Conservation (phyloP, 2,113 vertebrate species). For the Scopus umbretta region DNA sequence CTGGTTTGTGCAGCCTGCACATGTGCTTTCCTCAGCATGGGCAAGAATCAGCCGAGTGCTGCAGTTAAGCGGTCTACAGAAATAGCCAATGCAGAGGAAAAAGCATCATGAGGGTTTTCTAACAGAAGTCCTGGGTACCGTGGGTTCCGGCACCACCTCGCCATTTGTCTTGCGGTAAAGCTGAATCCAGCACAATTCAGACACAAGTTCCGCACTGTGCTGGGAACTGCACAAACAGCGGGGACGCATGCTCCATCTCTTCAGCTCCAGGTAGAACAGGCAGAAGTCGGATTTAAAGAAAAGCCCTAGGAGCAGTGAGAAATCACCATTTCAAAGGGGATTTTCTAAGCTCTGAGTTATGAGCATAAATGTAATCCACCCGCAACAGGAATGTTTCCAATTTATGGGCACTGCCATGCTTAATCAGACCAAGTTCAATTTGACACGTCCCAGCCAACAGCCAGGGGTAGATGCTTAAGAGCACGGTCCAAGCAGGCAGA, state of each 20-base stretch:
- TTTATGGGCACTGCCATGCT: neutral
- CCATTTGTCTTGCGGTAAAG: neutral
- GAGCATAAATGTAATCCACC: neutral
- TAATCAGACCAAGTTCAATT: neutral
- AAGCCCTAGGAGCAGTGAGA: neutral
- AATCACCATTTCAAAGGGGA: neutral
- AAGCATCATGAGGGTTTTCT: neutral
- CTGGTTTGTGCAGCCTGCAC: neutral
- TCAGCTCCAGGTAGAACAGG: neutral
- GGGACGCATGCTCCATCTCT: neutral
- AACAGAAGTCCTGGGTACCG: neutral
- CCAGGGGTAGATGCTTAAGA: neutral
- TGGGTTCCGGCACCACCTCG: neutral
- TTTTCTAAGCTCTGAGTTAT: neutral
- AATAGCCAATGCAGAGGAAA: neutral
- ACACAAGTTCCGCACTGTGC: fast-evolving
- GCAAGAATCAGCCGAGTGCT: neutral
- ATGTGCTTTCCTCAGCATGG: neutral
- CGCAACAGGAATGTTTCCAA: neutral
- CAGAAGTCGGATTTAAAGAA: neutral
- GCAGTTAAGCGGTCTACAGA: neutral
- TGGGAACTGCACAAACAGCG: neutral
- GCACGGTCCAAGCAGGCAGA: neutral
- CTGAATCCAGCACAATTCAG: neutral
- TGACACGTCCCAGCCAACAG: neutral